Evolutionary conservation across 2,888 invertebrate genomes (phyloP).

Genomic region (Pharmacophagus antenor): DNA sequence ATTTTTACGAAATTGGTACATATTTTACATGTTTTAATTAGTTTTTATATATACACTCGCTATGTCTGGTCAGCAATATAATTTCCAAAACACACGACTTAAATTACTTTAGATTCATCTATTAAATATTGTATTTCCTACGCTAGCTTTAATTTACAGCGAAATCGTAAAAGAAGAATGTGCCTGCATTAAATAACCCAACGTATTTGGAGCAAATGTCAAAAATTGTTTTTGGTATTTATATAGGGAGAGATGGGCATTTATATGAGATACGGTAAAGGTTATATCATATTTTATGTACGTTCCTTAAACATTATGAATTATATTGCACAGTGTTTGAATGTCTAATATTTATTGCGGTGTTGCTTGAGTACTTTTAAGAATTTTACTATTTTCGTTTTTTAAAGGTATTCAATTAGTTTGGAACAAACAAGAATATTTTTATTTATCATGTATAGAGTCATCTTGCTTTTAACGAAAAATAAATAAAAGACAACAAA

Average conservation of each 20-base stretch:
- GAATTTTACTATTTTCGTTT: neutral
- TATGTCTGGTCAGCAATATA: neutral
- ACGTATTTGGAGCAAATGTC: slow-evolving; percentile 7
- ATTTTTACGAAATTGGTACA: neutral
- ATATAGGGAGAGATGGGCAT: slow-evolving; percentile 19
- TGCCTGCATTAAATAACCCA: slow-evolving; percentile 21
- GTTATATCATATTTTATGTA: slow-evolving; percentile 28
- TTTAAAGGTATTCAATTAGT: neutral
- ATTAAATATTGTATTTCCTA: too few species aligned
- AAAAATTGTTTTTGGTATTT: slow-evolving; percentile 25
- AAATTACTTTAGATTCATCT: neutral
- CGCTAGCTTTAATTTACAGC: neutral
- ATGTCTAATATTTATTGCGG: slow-evolving; percentile 13
- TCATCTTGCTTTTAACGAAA: slow-evolving; percentile 18
- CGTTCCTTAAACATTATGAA: slow-evolving; percentile 24
- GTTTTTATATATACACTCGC: neutral
- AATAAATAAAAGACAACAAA: slow-evolving; percentile 21
- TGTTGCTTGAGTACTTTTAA: neutral
- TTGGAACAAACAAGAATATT: neutral
- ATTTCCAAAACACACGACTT: neutral
- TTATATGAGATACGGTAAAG: slow-evolving; percentile 23
- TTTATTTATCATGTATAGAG: neutral
- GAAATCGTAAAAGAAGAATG: slow-evolving; percentile 19
- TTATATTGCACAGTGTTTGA: slow-evolving; percentile 20
- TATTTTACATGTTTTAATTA: neutral